A percentile compares a stretch with the other conserved stretches of the same genome.
Evolutionary conservation across 1,140 invertebrate genomes (phyloP).

Genomic region (Bombus picipes): DNA sequence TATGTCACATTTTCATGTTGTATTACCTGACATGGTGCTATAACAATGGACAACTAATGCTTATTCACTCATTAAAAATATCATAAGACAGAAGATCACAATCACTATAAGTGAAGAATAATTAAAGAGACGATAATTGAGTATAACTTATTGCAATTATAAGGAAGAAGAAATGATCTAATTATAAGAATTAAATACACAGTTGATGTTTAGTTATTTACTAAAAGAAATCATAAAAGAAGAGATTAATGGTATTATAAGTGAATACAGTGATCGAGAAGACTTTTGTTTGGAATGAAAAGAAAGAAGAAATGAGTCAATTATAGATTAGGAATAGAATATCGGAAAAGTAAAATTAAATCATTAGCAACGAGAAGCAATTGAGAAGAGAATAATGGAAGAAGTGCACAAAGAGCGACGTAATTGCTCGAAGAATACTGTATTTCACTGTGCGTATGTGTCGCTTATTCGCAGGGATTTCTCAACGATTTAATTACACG

Average conservation of each 20-base stretch:
- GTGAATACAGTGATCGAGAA: too few species aligned
- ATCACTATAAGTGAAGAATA: too few species aligned
- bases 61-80: too few species aligned
- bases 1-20: too few species aligned
- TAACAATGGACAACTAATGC: not conserved
- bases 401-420: not conserved
- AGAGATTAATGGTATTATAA: not conserved
- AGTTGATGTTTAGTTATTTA: too few species aligned
- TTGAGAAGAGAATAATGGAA: not conserved
- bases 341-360: not conserved
- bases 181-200: too few species aligned
- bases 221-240: not conserved
- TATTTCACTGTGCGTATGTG: conserved; percentile 2
- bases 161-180: too few species aligned
- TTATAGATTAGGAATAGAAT: not conserved
- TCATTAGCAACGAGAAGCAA: not conserved
- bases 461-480: conserved; percentile 12
- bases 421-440: conserved; percentile 20
- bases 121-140: too few species aligned
- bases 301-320: not conserved
- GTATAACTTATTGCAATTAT: too few species aligned
- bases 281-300: not conserved
- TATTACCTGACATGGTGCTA: too few species aligned
- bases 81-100: too few species aligned
- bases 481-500: conserved; percentile 42